A percentile compares a stretch with the other conserved stretches of the same genome.
Evolutionary conservation across 2,113 vertebrate genomes (phyloP).

Genomic region (Opisthocomus hoazin): DNA sequence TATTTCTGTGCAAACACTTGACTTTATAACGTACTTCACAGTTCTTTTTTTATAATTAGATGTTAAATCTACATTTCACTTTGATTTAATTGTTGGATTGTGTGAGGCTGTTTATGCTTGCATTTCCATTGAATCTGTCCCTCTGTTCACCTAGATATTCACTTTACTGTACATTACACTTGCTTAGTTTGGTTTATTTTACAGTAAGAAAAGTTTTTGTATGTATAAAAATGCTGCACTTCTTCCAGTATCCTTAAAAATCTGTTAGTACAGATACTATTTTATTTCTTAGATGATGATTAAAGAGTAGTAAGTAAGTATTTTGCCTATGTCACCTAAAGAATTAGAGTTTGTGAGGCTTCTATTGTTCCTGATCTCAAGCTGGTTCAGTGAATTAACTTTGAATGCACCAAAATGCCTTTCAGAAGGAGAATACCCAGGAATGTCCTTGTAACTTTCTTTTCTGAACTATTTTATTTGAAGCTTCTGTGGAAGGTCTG

Average conservation of each 20-base stretch:
- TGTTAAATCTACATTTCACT: constrained; percentile 65
- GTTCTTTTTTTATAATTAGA: constrained; percentile 61
- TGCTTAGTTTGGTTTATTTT: background rate
- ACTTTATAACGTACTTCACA: constrained; percentile 60
- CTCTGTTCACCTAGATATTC: background rate
- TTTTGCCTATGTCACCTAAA: background rate
- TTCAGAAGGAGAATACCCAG: background rate
- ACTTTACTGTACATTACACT: background rate
- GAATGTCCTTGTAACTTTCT: background rate
- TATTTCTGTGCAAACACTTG: constrained; percentile 71
- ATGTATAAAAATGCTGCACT: background rate
- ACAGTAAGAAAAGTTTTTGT: background rate
- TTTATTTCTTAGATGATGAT: background rate
- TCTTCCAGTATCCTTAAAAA: background rate
- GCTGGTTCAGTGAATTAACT: background rate
- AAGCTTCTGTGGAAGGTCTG: background rate
- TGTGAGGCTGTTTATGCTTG: constrained; percentile 13
- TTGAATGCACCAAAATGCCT: background rate
- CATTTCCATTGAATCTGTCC: constrained; percentile 12
- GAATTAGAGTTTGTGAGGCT: background rate
- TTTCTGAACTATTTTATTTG: background rate
- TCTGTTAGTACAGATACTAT: background rate
- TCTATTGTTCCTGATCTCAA: background rate
- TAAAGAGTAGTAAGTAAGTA: background rate
- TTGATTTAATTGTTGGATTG: constrained; percentile 40